phyloP scores from a whole-genome alignment of 2,888 invertebrate species.

The Rhamnusium bicolor region DNA sequence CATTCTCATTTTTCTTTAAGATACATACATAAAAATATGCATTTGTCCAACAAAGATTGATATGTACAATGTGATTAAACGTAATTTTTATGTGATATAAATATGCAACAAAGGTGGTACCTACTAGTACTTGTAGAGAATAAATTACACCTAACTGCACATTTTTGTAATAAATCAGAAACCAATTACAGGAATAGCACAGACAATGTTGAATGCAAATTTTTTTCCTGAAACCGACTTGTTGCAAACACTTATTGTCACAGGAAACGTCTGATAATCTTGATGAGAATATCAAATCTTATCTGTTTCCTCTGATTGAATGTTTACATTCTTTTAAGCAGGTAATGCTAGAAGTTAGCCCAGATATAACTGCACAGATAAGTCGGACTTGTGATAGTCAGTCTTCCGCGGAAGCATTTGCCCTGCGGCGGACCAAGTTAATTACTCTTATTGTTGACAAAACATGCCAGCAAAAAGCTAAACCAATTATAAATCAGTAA shows the following conservation, averaged over 20 bases:
- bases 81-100: neutral
- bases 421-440: constrained; percentile 33
- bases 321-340: neutral
- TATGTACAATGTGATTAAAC: constrained; percentile 3
- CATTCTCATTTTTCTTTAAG: too few relatives aligned
- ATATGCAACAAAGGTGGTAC: constrained; percentile 1
- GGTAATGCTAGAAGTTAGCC: neutral
- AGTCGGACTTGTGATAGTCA: neutral
- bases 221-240: constrained; percentile 42
- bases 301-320: constrained; percentile 6
- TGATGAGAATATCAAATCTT: constrained; percentile 38
- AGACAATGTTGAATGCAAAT: constrained; percentile 38
- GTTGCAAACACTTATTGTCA: constrained; percentile 31
- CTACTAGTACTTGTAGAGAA: constrained; percentile 10
- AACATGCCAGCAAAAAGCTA: constrained; percentile 45
- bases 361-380: neutral
- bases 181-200: constrained; percentile 49
- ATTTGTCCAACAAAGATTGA: neutral
- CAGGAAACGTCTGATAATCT: constrained; percentile 36
- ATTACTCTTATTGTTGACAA: constrained; percentile 50
- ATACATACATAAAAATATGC: too few relatives aligned
- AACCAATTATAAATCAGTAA: constrained; percentile 47
- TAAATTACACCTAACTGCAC: constrained; percentile 15
- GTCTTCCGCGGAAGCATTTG: constrained; percentile 15
- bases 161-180: constrained; percentile 44